phyloP scores from a whole-genome alignment of 2,797 vertebrate genomes.

The Delichon dasypus region DNA sequence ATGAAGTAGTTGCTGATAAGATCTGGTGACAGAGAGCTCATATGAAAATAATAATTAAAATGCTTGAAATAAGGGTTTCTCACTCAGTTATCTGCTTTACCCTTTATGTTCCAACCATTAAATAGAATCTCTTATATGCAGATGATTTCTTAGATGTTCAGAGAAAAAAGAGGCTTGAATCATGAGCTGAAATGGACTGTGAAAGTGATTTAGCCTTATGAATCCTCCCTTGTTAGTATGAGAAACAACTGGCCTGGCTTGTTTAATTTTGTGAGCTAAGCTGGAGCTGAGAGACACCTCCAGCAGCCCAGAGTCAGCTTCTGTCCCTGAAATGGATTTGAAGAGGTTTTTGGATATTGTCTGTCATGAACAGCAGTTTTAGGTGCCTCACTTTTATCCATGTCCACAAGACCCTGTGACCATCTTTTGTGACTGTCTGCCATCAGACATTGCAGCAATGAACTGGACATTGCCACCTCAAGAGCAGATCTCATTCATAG shows the following conservation, averaged over 20 bases:
- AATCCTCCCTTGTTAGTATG: not conserved
- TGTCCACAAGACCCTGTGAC: not conserved
- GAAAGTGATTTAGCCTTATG: not conserved
- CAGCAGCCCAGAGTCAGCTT: not conserved
- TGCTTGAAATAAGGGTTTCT: not conserved
- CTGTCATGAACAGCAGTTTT: not conserved
- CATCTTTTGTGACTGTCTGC: not conserved
- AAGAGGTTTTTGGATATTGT: not conserved
- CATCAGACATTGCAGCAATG: not conserved
- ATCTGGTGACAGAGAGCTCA: not conserved
- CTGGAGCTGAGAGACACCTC: not conserved
- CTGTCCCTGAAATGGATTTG: not conserved
- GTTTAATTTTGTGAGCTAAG: not conserved
- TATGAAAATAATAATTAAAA: conserved; percentile 28
- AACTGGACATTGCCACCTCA: not conserved
- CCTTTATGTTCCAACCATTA: not conserved
- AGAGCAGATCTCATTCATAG: accelerated
- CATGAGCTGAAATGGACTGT: not conserved
- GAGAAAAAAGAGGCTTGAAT: not conserved
- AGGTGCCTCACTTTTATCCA: not conserved
- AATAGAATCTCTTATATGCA: not conserved
- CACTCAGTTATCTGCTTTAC: not conserved
- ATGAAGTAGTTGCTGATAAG: not conserved
- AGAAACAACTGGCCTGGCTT: not conserved
- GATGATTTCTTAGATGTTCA: not conserved